phyloP scores from a whole-genome alignment of 2,113 vertebrate species.

The Pyxicephalus adspersus region DNA sequence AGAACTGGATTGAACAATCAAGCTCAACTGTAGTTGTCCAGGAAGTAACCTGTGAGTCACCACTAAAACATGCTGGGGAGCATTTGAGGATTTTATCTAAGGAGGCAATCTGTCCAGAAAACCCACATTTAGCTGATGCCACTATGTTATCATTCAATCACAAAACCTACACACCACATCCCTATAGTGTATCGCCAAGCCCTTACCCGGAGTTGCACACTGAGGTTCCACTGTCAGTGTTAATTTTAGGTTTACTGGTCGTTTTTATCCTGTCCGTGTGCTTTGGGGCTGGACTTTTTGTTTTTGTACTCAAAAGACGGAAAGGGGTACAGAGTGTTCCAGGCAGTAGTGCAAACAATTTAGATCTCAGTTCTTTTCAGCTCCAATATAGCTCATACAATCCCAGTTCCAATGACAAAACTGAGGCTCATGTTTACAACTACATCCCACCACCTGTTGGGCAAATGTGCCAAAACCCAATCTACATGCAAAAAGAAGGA shows the following conservation, averaged over 20 bases:
- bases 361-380: constrained; percentile 93
- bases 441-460: constrained; percentile 91
- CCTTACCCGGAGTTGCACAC: constrained; percentile 83
- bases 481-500: constrained; percentile 96
- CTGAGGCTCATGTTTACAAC: constrained; percentile 91
- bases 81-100: constrained; percentile 90
- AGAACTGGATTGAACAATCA: constrained; percentile 94
- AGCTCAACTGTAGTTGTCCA: constrained; percentile 92
- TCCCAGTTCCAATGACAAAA: constrained; percentile 81
- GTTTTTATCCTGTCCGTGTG: constrained; percentile 97
- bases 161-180: constrained; percentile 74
- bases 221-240: constrained; percentile 92
- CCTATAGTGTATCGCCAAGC: constrained; percentile 77
- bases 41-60: constrained; percentile 95
- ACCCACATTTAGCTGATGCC: constrained; percentile 74
- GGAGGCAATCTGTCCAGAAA: constrained; percentile 91
- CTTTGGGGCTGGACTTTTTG: constrained; percentile 94
- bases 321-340: constrained; percentile 85
- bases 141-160: constrained; percentile 78
- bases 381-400: constrained; percentile 94
- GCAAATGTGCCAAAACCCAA: constrained; percentile 98
- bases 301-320: constrained; percentile 92
- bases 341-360: constrained; percentile 82
- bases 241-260: constrained; percentile 93
- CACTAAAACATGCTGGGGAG: constrained; percentile 87